Base-by-base conservation (phyloP, 2,797 vertebrate genomes). In the Natrix natrix region DNA sequence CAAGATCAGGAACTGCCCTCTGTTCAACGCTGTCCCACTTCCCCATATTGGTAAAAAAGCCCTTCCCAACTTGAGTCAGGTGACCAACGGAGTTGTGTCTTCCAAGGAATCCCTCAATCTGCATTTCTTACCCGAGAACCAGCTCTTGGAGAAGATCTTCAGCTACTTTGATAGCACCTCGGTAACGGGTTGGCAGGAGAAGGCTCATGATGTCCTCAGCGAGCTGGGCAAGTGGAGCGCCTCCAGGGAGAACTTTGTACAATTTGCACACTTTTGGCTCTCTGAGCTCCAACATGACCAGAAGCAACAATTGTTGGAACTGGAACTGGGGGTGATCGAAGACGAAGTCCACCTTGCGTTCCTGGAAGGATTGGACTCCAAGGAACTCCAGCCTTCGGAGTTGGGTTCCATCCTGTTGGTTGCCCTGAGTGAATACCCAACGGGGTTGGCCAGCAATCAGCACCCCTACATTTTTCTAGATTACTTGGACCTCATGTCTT, bases 181-280 rank as follows among this genome's bases (percentile, higher is more conserved):
- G 52, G 56, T 83, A 43, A 89, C 24, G 37, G 87, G 56, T 93
- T 95, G 96, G 94, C 93, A 90, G 66, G 87, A 91, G 91, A 94
- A 93, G 93, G 95, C 52, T 89, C 63, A 20, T 3, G 3, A 43
- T 56, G 90, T 93, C 91, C 28, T 94, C 12, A 91, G 52, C 60
- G 7, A 95, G 92, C 92, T 66, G 52, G 52, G 48, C 56, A 87
- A 78, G 12, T 95, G 5, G 48, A 57, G 69, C 94, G 74, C 17
- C 86, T 28, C 48, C 28, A 90, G 93, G 92, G 94, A 95, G 89
- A 96, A 56, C 86, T 95, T 78, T 13, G 28, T 93, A 87, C 52
- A 37, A 93, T 96, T 95, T 96, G 95, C 96, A 95, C 94, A 95
- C 8, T 94, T 94, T 59, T 96, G 96, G 94, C 90, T 95, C 60